Base-by-base conservation (phyloP, 2,888 invertebrate genomes). In the Callimorpha dominula region DNA sequence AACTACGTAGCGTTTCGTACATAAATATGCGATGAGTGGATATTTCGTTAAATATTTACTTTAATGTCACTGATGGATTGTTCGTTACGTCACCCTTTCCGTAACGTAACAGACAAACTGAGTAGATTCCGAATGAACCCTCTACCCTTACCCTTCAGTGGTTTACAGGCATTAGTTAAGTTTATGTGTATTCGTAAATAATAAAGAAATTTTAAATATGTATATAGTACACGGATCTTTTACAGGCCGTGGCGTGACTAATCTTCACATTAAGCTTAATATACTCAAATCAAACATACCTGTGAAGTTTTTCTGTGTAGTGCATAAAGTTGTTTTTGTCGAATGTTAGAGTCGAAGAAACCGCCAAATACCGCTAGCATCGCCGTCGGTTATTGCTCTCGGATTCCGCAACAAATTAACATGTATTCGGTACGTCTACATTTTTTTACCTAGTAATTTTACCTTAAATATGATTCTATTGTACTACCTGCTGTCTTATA, bases 381-480 rank as follows among this genome's bases (percentile, higher is more conserved):
- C 86, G 89, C 89, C 87, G 90, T 88, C 95, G 95, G 95, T 95
- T 95, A 95, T 95, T 95, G 95, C 95, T 95, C 95, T 95, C 95
- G 81, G 94, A 94, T 95, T 95, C 95, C 95, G 95, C 94, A 95
- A 95, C 94, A 95, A 95, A 95, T 95, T 95, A 95, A 94, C 95
- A 95, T 95, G 95, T 94, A 95, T 95, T 95, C 94, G 90, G 95
- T 94, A 94, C 95, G 92, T 90, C 92, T 92, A 92, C 89, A 93
- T 93, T 94, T 94, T 68, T 92, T 92, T 92, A 92, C 90, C 92
- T 89, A 90, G 92, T 91, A 90, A 94, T 92, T 92, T 93, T 88
- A 90, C 87, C 88, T 93, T 86, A 89, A 89, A 92, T 89, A 88
- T 83, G 85, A 88, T 90, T 90, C 87, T 90, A 83, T 84, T 84